phyloP scores from a whole-genome alignment of 2,888 invertebrate genomes.

The Autographa gamma region DNA sequence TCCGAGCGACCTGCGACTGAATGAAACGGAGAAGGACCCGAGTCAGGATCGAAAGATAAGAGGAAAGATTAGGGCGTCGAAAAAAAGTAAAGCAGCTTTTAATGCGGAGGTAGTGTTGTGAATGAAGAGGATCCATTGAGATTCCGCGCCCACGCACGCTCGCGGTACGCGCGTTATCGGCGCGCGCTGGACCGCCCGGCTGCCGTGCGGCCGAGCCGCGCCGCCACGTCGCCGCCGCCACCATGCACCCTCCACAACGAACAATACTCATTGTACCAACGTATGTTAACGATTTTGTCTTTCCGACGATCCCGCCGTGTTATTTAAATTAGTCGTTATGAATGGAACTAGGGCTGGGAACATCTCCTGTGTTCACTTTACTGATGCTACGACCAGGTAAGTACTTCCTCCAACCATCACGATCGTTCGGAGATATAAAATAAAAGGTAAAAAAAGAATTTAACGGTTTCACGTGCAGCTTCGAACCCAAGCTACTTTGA shows the following conservation, averaged over 20 bases:
- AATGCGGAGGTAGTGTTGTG: slow-evolving; percentile 87
- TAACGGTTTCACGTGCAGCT: too few relatives aligned
- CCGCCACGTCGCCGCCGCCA: slow-evolving; percentile 35
- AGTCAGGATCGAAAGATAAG: slow-evolving; percentile 87
- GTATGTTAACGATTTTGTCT: slow-evolving; percentile 69
- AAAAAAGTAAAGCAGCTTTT: slow-evolving; percentile 86
- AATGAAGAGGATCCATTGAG: slow-evolving; percentile 88
- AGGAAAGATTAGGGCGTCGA: slow-evolving; percentile 85
- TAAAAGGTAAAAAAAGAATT: too few relatives aligned
- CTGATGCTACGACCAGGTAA: background rate
- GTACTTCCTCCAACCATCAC: background rate
- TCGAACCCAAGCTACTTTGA: too few relatives aligned
- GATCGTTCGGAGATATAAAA: background rate
- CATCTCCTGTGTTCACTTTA: slow-evolving; percentile 14
- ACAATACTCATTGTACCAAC: slow-evolving; percentile 75
- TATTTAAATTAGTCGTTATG: slow-evolving; percentile 74
- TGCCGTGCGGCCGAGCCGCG: slow-evolving; percentile 59
- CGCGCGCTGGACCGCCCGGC: slow-evolving; percentile 62
- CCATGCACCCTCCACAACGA: slow-evolving; percentile 57
- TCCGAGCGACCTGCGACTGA: slow-evolving; percentile 84
- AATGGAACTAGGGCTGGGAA: slow-evolving; percentile 68
- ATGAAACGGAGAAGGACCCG: slow-evolving; percentile 86
- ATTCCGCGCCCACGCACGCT: slow-evolving; percentile 83
- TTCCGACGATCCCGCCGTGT: slow-evolving; percentile 69
- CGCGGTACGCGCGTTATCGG: slow-evolving; percentile 71